Conservation (phyloP, 2,888 invertebrate genomes). For the Hesperia comma region DNA sequence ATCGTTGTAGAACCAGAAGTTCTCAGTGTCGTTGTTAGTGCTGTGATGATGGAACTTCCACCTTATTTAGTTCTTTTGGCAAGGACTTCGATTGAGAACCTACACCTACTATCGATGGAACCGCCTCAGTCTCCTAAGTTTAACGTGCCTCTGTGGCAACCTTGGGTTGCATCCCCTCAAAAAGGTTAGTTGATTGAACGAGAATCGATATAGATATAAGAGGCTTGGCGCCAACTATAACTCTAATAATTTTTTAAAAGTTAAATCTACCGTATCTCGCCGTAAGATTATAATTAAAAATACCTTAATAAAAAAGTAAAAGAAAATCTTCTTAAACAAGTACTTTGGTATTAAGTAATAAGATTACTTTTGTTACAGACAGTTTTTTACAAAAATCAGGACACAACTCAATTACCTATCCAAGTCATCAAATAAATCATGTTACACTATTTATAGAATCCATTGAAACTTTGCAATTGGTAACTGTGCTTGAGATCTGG, state of each 20-base stretch:
- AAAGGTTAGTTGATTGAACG: conserved; percentile 60
- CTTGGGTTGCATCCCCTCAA: conserved; percentile 72
- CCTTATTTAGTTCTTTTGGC: conserved; percentile 73
- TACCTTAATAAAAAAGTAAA: too few species aligned
- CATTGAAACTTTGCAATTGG: too few species aligned
- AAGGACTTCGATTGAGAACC: conserved; percentile 67
- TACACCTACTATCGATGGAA: conserved; percentile 72
- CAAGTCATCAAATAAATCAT: too few species aligned
- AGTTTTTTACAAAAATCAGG: too few species aligned
- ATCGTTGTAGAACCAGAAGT: conserved; percentile 12
- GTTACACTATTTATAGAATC: too few species aligned
- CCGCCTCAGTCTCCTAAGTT: conserved; percentile 81
- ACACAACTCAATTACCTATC: too few species aligned
- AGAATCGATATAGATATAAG: neutral
- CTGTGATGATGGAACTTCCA: conserved; percentile 79
- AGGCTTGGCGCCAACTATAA: neutral
- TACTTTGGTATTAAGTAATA: too few species aligned
- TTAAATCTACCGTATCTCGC: neutral
- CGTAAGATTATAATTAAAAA: too few species aligned
- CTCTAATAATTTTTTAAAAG: neutral
- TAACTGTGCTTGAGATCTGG: too few species aligned
- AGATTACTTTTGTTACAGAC: too few species aligned
- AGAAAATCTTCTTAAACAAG: too few species aligned
- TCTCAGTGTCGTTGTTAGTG: conserved; percentile 47
- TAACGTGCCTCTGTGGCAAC: conserved; percentile 79